Base-by-base conservation (phyloP, 23 tunicate species). In the Styela clava region DNA sequence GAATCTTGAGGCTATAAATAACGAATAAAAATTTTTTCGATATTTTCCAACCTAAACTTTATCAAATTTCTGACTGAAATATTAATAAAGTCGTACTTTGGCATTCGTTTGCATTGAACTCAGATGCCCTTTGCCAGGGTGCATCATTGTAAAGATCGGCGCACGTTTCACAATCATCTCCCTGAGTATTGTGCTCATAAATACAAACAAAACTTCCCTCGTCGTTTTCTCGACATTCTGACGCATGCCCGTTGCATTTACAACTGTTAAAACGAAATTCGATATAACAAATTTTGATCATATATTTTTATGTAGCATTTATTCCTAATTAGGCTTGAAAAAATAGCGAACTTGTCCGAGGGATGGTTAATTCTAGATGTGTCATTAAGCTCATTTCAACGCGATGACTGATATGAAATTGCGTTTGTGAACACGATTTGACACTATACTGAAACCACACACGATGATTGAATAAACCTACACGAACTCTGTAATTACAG, bases 231-330 rank as follows among this genome's bases (percentile, higher is more conserved):
- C 64, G 68, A 69, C 97, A 91, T 64, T 87, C 83, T 2, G 86
- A 68, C 2, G 97, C 92, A 79, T 92, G 97, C 9, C 91, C 91
- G 83, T 92, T 92, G 61, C 97, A 92, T 12, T 85, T 23, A 64
- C 97, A 92, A 32, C 91, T 89, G 85, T 1, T 32, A 31, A 72
- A 24, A 29, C 16, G 56, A 65, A 65, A 5, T 5, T 12, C 7
- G 56, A 44, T 44, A 44, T n/a, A n/a, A n/a, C n/a, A n/a, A n/a
- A n/a, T n/a, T n/a, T 19, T 19, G 64, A 19, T 61, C 20, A 19
- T 61, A 19, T 19, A 19, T 19, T 61, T 19, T 61, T 19, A 61
- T 19, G 19, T 61, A 21, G 64, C 21, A 61, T 19, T 19, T 19
- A 19, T 21, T 61, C 21, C 21, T 19, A 61, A 19, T 61, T 61